Base-by-base conservation (phyloP, 1,140 invertebrate species). In the Melipona quadrifasciata region DNA sequence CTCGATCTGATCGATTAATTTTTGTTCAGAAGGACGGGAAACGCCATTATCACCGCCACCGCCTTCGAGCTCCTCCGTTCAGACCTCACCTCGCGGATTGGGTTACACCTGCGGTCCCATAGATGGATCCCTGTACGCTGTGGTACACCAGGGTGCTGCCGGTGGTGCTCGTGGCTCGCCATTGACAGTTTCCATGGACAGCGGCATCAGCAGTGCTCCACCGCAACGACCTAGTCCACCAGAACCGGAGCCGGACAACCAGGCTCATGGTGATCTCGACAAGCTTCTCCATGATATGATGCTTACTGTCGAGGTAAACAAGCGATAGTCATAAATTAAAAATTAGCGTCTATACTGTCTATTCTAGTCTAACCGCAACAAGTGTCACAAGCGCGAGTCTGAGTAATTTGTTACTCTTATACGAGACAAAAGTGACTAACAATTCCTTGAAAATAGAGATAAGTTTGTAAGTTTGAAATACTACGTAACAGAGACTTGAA, bases 41-140 rank as follows among this genome's bases (percentile, higher is more conserved):
- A 94, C 93, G 1, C 93, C 93, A 74, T 71, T 94, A 78, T 94
- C 94, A 64, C 92, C 93, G n/a, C 93, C 92, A 21, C 93, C 94
- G 34, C 89, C 90, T 14, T 93, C 93, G 34, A 93, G 87, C 65
- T 93, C 93, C 11, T 93, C 93, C 21, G 89, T 92, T 53, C 94
- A 94, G 78, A 94, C 93, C n/a, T 93, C 94, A 51, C 92, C 93
- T 16, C 91, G 92, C 24, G 92, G 92, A 27, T 93, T 95, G 85
- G 93, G 93, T 71, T 97, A 98, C 93, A 97, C 97, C 24, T 97
- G 97, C 91, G 97, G 97, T 61, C 97, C 98, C 47, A 95, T 98
- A 87, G 98, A 98, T 96, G 98, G 98, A 85, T 98, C 97, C 92
- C 96, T 98, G 87, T 98, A 98, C 96, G 98, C 98, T 17, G 97